Base-by-base conservation (phyloP, 2,113 vertebrate genomes). In the Hippocampus comes region DNA sequence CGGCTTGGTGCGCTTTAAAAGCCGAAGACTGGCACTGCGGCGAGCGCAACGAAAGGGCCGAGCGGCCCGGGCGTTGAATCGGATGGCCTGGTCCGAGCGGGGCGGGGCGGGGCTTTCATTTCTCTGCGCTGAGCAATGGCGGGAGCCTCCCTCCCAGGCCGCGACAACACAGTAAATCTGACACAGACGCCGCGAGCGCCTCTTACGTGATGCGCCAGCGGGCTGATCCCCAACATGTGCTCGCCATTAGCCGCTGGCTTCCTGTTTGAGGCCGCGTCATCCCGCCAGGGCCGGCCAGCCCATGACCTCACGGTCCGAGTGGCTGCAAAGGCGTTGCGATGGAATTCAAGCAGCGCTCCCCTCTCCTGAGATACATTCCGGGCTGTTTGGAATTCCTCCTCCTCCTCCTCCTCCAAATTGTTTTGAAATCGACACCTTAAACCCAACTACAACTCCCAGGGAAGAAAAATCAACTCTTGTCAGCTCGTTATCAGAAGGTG, bases 221-320 rank as follows among this genome's bases (percentile, higher is more conserved):
- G 53, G 86, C 79, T 83, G 88, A 89, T 91, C 71, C 75, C 71
- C 65, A 88, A 87, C 91, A 92, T 91, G 88, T 93, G 91, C 83
- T 84, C 90, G 89, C 90, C 85, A 91, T 92, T 92, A 92, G 81
- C 70, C 79, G 69, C 81, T 84, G 85, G 88, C 89, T 92, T 91
- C 90, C 91, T 91, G 89, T 89, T 84, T 78, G 79, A 91, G 83
- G 77, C 79, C 75, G 89, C 87, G 90, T 91, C 91, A 88, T 90
- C 55, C 83, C 84, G 86, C 79, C 68, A 78, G 83, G 79, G 72
- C 57, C 65, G 73, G 70, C 72, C 74, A 61, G 80, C 77, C 74
- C 70, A 82, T 83, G 86, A 70, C 73, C 87, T 72, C 73, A 38
- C 55, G 83, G 73, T 48, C 73, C 75, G 76, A 68, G 71, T 67